Conservation (phyloP, 2,113 vertebrate genomes). For the Campylomormyrus numenius region DNA sequence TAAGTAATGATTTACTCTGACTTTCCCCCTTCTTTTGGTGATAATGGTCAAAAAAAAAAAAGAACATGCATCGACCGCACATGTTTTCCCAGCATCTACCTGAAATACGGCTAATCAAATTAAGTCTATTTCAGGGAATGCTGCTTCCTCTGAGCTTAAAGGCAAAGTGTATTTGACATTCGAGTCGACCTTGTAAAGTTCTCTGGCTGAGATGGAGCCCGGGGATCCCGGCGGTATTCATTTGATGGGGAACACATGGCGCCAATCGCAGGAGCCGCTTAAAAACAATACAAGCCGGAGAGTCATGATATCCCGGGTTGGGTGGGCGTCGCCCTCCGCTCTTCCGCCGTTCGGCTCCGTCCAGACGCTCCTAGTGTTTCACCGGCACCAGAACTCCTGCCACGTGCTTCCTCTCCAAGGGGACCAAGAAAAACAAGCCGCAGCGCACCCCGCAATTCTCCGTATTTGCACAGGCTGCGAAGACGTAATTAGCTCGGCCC, state of each 20-base stretch:
- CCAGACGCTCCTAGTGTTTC: conserved; percentile 33
- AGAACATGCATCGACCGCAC: not conserved
- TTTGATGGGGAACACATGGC: conserved; percentile 37
- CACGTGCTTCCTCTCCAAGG: conserved; percentile 32
- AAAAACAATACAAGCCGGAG: conserved; percentile 22
- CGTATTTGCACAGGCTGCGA: conserved; percentile 18
- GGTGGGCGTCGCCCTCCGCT: conserved; percentile 18
- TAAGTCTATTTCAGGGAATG: not conserved
- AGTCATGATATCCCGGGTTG: conserved; percentile 16
- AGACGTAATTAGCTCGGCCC: conserved; percentile 26
- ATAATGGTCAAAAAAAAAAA: not conserved
- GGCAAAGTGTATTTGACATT: not conserved
- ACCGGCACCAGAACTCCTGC: conserved; percentile 19
- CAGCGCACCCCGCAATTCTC: not conserved
- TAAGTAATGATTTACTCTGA: not conserved
- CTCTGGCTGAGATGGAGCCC: not conserved
- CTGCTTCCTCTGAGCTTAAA: not conserved
- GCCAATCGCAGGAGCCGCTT: conserved; percentile 15
- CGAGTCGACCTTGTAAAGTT: not conserved
- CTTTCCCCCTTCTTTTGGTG: not conserved
- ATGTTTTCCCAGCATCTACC: not conserved
- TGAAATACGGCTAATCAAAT: not conserved
- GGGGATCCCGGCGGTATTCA: not conserved
- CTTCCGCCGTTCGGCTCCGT: conserved; percentile 4
- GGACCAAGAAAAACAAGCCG: conserved; percentile 30